Conservation (phyloP, 2,113 vertebrate genomes). For the Notechis scutatus region DNA sequence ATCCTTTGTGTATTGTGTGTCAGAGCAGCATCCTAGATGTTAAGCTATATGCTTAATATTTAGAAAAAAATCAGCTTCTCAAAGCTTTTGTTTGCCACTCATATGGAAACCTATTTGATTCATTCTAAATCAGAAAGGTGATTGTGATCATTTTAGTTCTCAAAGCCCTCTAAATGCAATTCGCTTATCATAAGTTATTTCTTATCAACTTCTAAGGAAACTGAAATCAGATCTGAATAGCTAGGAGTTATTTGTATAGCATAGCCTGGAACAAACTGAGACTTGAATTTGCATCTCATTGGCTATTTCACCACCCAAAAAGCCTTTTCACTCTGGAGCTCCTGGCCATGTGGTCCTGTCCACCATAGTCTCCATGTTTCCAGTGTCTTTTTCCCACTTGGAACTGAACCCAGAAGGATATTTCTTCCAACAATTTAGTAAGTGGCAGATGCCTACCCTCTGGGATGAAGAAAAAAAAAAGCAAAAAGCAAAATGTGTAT, state of each 20-base stretch:
- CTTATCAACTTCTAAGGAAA: conserved; percentile 21
- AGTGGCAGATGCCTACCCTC: too few relatives aligned
- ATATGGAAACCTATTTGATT: conserved; percentile 23
- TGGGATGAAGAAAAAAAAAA: too few relatives aligned
- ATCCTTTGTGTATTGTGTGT: conserved; percentile 5
- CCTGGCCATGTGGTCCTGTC: too few relatives aligned
- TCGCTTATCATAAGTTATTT: conserved; percentile 9
- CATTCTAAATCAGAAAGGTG: conserved; percentile 9
- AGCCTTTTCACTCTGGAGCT: too few relatives aligned
- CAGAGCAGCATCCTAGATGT: background rate
- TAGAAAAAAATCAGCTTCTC: conserved; percentile 23
- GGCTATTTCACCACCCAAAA: conserved; percentile 29
- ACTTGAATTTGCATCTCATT: conserved; percentile 17
- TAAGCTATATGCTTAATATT: background rate
- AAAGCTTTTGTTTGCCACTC: conserved; percentile 30
- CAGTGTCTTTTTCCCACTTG: too few relatives aligned
- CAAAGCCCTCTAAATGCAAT: background rate
- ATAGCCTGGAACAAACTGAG: background rate
- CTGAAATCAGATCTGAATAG: background rate
- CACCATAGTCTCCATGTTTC: too few relatives aligned
- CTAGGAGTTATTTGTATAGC: background rate
- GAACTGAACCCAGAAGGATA: too few relatives aligned
- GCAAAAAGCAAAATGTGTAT: too few relatives aligned
- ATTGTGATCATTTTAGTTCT: conserved; percentile 21
- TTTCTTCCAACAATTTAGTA: too few relatives aligned